phyloP scores from a whole-genome alignment of 2,888 invertebrate species.

The Dryadula phaetusa region DNA sequence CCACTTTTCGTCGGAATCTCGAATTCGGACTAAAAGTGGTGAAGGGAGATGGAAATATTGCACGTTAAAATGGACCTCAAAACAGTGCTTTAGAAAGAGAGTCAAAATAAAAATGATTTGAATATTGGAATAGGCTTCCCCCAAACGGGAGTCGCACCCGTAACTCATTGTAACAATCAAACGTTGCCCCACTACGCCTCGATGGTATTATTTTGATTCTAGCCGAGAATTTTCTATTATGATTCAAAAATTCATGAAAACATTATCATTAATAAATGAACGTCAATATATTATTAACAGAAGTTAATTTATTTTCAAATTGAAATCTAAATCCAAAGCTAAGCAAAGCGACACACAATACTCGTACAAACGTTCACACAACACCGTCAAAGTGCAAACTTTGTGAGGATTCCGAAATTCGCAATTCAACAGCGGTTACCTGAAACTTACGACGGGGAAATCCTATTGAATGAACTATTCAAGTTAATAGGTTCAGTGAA shows the following conservation, averaged over 20 bases:
- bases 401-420: slow-evolving; percentile 33
- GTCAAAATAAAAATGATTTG: no score
- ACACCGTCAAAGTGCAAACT: slow-evolving; percentile 27
- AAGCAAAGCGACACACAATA: slow-evolving; percentile 14
- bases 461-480: slow-evolving; percentile 43
- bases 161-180: no score
- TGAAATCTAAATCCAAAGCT: neutral
- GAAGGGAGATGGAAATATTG: no score
- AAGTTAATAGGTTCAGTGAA: slow-evolving; percentile 40
- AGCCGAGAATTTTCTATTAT: no score
- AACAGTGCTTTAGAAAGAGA: no score
- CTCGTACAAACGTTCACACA: slow-evolving; percentile 20
- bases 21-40: no score
- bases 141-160: no score
- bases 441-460: slow-evolving; percentile 39
- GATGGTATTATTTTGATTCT: no score
- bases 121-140: no score
- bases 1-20: no score
- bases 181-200: no score
- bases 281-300: neutral
- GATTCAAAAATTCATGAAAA: neutral
- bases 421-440: slow-evolving; percentile 29
- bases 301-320: neutral
- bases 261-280: neutral
- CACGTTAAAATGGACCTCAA: no score